A percentile compares a stretch with the other conserved stretches of the same genome.
These are phyloP conservation scores for Rhamphomyia laevipes DNA, from an alignment of 2,888 invertebrate genomes.

Conservation along the genomic window DNA sequence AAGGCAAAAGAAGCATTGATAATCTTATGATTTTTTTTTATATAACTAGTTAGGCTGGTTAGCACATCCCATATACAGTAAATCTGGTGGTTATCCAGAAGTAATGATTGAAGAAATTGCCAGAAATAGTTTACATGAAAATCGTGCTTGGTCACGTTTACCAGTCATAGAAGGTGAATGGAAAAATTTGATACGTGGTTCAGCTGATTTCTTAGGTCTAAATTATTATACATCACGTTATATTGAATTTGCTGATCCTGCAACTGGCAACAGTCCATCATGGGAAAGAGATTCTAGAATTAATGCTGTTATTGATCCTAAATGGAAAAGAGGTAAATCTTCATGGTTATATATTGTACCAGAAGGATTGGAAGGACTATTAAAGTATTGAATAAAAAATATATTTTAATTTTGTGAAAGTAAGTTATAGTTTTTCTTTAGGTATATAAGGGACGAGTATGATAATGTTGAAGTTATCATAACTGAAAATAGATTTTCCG, in stretches of 20 bases:
- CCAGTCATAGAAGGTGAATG: slow-evolving; percentile 17
- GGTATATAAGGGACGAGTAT: slow-evolving; percentile 45
- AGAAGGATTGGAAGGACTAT: slow-evolving; percentile 19
- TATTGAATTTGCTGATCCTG: slow-evolving; percentile 16
- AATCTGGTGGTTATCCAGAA: slow-evolving; percentile 27
- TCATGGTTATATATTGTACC: slow-evolving; percentile 27
- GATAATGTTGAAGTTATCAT: slow-evolving; percentile 43
- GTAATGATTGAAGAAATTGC: slow-evolving; percentile 25
- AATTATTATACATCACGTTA: slow-evolving; percentile 26
- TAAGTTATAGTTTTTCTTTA: slow-evolving; percentile 6
- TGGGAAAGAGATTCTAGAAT: slow-evolving; percentile 39
- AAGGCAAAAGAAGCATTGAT: no score
- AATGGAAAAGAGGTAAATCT: slow-evolving; percentile 24
- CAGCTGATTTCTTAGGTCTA: slow-evolving; percentile 26
- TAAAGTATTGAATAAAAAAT: neutral
- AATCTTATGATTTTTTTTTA: no score
- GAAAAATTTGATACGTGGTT: slow-evolving; percentile 18
- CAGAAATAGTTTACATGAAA: slow-evolving; percentile 26
- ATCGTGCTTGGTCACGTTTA: slow-evolving; percentile 24
- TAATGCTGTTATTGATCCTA: slow-evolving; percentile 17
- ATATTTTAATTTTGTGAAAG: neutral
- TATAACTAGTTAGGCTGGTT: slow-evolving; percentile 29
- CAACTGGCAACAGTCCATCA: slow-evolving; percentile 36
- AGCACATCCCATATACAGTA: slow-evolving; percentile 27
- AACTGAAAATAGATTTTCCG: slow-evolving; percentile 49